Base-by-base conservation (phyloP, 1,140 invertebrate species). In the Sweltsa coloradensis region DNA sequence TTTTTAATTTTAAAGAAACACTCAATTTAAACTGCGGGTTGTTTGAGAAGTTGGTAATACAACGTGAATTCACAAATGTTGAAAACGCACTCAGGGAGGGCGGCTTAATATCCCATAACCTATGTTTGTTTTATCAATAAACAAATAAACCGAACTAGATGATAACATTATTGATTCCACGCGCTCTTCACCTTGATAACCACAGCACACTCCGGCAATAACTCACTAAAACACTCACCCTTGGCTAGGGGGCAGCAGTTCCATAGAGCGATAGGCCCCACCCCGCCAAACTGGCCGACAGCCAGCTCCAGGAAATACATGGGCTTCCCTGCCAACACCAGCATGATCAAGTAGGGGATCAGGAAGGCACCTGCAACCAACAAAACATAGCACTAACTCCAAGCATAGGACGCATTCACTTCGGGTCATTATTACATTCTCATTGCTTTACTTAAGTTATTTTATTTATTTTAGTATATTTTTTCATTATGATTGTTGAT, bases 261-360 rank as follows among this genome's bases (percentile, higher is more conserved):
- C 68, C 68, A 71, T 26, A 70, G 59, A 5, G 64, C 60, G 11
- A 71, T 47, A 16, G 70, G 69, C 11, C 69, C 70, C 19, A 66
- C 56, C 11, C 67, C 65, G 18, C 57, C 62, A 61, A 70, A 76
- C 54, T 82, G 80, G 1, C 80, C 80, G 1, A 81, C 56, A 23
- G 72, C 71, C 3, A 82, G 60, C 54, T 83, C 80, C 57, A 81
- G 51, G 41, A 72, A 79, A 53, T 80, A 90, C 63, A 90, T 79
- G 7, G 88, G 86, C 31, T 87, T 72, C 2, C 87, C 88, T 53
- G 85, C 83, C 13, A 85, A 64, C 5, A 85, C 53, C 48, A 88
- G 63, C 69, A 89, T 85, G 24, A 89, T 56, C 18, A 86, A 63
- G 62, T 89, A 91, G 0, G 85, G 83, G 27, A 91, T 73, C 1